These are phyloP conservation scores for Catostomus latipinnis DNA, from an alignment of 2,797 vertebrate genomes.

Conservation along the genomic window DNA sequence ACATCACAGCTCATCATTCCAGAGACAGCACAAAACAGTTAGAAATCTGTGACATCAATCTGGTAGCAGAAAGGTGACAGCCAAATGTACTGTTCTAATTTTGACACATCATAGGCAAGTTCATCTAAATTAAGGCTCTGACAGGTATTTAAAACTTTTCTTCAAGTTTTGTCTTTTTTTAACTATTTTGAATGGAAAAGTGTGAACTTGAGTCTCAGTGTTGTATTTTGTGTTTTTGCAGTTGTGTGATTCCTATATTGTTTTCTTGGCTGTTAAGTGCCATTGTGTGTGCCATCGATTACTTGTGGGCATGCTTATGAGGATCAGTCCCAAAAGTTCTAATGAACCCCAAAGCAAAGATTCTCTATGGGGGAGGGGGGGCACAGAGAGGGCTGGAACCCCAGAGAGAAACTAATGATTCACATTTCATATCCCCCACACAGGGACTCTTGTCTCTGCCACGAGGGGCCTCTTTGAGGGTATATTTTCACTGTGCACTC, in stretches of 20 bases:
- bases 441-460: slow-evolving; percentile 65
- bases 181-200: slow-evolving; percentile 13
- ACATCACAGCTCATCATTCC: slow-evolving; percentile 42
- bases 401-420: slow-evolving; percentile 74
- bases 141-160: slow-evolving; percentile 25
- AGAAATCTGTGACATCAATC: slow-evolving; percentile 46
- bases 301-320: slow-evolving; percentile 50
- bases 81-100: slow-evolving; percentile 41
- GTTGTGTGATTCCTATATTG: background rate
- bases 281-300: too few species aligned
- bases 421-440: slow-evolving; percentile 71
- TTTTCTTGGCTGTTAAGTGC: slow-evolving; percentile 10
- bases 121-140: slow-evolving; percentile 25
- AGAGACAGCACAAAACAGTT: slow-evolving; percentile 28
- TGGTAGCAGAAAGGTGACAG: slow-evolving; percentile 44
- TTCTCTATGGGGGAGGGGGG: slow-evolving; percentile 50
- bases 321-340: slow-evolving; percentile 66
- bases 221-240: background rate
- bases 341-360: slow-evolving; percentile 59
- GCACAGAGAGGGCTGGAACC: slow-evolving; percentile 70
- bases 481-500: background rate
- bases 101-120: slow-evolving; percentile 21
- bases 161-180: background rate
- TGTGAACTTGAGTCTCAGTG: background rate
- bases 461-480: slow-evolving; percentile 56